A percentile compares a stretch with the other conserved stretches of the same genome.
Conservation (phyloP, 2,113 vertebrate species). For the Rhinopithecus roxellana region DNA sequence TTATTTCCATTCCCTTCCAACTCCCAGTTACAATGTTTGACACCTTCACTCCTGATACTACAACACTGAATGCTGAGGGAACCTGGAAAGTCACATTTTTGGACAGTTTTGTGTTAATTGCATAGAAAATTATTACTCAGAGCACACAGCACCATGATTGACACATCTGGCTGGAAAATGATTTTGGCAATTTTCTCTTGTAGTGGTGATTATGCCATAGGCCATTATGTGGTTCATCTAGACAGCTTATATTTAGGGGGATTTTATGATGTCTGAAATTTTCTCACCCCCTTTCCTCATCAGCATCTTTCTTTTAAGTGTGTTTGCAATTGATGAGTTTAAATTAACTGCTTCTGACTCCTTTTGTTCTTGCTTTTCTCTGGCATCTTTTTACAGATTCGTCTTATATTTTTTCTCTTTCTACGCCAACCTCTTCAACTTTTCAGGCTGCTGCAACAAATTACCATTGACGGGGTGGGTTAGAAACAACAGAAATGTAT, state of each 20-base stretch:
- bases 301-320: constrained; percentile 4
- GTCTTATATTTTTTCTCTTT: neutral
- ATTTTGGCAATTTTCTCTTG: constrained; percentile 71
- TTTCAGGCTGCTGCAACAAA: neutral
- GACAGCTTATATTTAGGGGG: constrained; percentile 63
- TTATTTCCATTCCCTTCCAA: neutral
- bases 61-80: constrained; percentile 36
- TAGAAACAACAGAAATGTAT: neutral
- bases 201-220: constrained; percentile 70
- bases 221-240: constrained; percentile 72
- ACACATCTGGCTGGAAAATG: constrained; percentile 52
- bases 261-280: constrained; percentile 63
- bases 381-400: neutral
- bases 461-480: neutral
- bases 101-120: constrained; percentile 74
- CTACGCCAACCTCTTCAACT: neutral
- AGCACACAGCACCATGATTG: constrained; percentile 71
- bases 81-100: constrained; percentile 51
- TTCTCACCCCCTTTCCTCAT: neutral
- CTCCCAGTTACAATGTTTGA: neutral
- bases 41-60: neutral
- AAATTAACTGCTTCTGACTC: constrained; percentile 29
- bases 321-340: constrained; percentile 60
- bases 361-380: neutral
- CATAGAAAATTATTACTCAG: constrained; percentile 69